Conservation (phyloP, 2,888 invertebrate genomes). For the Apamea epomidion region DNA sequence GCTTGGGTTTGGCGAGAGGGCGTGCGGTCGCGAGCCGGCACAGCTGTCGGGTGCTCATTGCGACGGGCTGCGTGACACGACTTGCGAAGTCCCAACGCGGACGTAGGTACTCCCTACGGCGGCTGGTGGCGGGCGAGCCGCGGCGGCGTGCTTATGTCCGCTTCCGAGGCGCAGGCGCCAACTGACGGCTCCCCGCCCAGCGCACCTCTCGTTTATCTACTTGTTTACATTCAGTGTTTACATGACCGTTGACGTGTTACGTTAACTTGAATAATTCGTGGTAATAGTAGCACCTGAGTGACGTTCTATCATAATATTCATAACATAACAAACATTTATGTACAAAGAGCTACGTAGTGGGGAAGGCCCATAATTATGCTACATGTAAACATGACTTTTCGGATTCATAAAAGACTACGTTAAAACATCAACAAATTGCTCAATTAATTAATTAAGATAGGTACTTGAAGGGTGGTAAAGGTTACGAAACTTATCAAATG, state of each 20-base stretch:
- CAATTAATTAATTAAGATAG: slow-evolving; percentile 6
- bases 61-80: slow-evolving; percentile 59
- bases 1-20: slow-evolving; percentile 72
- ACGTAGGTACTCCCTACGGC: slow-evolving; percentile 31
- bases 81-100: slow-evolving; percentile 59
- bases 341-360: slow-evolving; percentile 37
- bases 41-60: slow-evolving; percentile 85
- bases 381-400: not conserved
- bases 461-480: slow-evolving; percentile 15
- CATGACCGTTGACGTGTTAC: slow-evolving; percentile 77
- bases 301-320: slow-evolving; percentile 46
- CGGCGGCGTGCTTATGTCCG: slow-evolving; percentile 77
- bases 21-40: slow-evolving; percentile 76
- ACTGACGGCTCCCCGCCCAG: slow-evolving; percentile 77
- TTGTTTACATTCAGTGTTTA: slow-evolving; percentile 80
- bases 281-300: slow-evolving; percentile 59
- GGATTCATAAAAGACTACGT: not conserved
- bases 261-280: slow-evolving; percentile 69
- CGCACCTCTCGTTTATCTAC: slow-evolving; percentile 79
- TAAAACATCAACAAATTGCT: not conserved
- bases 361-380: slow-evolving; percentile 37
- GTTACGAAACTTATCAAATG: not conserved
- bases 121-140: slow-evolving; percentile 59
- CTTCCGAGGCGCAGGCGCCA: slow-evolving; percentile 83
- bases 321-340: not conserved